Percentiles rank a stretch among this genome's conserved stretches.
phyloP scores from a whole-genome alignment of 2,113 vertebrate species.

The Damaliscus lunatus region DNA sequence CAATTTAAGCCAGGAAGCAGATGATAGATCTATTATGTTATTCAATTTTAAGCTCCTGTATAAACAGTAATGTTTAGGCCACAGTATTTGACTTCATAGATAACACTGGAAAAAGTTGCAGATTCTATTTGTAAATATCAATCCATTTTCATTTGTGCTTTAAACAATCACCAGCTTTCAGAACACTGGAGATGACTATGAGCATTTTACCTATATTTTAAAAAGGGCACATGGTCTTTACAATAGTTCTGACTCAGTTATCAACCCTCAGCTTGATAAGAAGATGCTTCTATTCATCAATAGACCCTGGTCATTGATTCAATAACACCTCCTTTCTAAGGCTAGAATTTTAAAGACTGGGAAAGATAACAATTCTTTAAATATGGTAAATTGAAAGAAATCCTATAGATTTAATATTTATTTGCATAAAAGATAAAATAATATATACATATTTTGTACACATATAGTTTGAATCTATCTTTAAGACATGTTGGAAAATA shows the following conservation, averaged over 20 bases:
- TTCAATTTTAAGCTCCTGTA: constrained; percentile 35
- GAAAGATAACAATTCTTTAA: fast-evolving
- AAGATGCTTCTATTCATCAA: constrained; percentile 57
- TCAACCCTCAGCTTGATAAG: constrained; percentile 58
- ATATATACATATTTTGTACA: background rate
- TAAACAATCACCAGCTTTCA: constrained; percentile 33
- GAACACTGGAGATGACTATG: background rate
- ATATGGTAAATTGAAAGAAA: background rate
- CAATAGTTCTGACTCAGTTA: constrained; percentile 67
- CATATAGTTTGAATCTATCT: background rate
- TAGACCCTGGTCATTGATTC: constrained; percentile 8
- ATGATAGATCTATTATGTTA: background rate
- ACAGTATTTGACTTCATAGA: constrained; percentile 28
- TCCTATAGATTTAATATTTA: background rate
- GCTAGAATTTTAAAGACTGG: constrained; percentile 22
- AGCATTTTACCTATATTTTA: constrained; percentile 54
- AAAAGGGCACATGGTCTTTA: constrained; percentile 52
- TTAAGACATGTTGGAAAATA: constrained; percentile 9
- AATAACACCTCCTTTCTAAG: constrained; percentile 35
- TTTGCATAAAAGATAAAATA: background rate
- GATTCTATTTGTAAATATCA: constrained; percentile 65
- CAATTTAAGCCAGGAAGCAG: background rate
- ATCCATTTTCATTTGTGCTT: constrained; percentile 47
- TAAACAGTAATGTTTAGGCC: background rate
- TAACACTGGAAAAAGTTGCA: constrained; percentile 22